Evolutionary conservation across 2,888 invertebrate species (phyloP).

Genomic region (Hofmannophila pseudospretella): DNA sequence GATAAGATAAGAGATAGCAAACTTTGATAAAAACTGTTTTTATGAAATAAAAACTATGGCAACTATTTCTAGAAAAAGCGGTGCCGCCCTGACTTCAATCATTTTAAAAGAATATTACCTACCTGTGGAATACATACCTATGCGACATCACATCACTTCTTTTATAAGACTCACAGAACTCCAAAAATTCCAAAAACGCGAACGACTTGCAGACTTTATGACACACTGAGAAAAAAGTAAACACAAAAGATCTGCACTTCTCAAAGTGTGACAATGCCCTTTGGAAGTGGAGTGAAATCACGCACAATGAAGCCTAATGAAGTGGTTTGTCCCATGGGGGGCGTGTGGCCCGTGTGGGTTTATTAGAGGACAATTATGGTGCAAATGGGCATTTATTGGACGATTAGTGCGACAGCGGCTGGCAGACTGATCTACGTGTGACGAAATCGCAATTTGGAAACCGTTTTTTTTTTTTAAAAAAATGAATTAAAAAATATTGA

Average conservation of each 20-base stretch:
- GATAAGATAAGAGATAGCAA: no score
- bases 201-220: conserved; percentile 28
- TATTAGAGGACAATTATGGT: conserved; percentile 69
- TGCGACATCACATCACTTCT: no score
- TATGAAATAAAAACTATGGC: no score
- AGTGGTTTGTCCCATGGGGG: conserved; percentile 39
- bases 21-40: no score
- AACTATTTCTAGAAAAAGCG: no score
- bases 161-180: no score
- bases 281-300: conserved; percentile 57
- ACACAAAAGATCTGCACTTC: conserved; percentile 22
- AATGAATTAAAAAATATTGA: no score
- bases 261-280: conserved; percentile 32
- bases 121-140: no score
- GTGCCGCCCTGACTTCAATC: no score
- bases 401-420: conserved; percentile 46
- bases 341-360: conserved; percentile 48
- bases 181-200: conserved; percentile 2
- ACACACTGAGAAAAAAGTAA: conserved; percentile 18
- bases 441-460: background rate
- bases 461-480: no score
- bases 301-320: conserved; percentile 56
- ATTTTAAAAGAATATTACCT: no score
- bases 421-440: no score
- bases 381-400: conserved; percentile 64